Base-by-base conservation (phyloP, 2,797 vertebrate species). In the Poecilia gillii region DNA sequence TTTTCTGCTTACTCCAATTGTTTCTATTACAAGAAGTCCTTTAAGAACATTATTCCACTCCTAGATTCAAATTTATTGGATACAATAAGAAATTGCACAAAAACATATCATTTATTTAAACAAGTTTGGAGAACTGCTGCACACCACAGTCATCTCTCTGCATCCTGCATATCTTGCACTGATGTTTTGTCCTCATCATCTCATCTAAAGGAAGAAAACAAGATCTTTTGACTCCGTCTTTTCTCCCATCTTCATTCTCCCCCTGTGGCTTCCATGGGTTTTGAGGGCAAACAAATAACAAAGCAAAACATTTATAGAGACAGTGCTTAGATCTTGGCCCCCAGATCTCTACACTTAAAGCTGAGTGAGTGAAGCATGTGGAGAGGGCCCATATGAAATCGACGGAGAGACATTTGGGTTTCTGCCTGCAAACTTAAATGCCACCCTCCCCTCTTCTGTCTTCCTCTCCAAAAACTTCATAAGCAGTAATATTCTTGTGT, bases 301-400 rank as follows among this genome's bases (percentile, higher is more conserved):
- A 92, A 94, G 93, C 90, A 95, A 93, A 94, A 94, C 92, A 93
- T 94, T 93, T 91, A 92, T 94, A 91, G 89, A 94, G 85, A 93
- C 91, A 89, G 84, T 80, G 84, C 88, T 91, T 82, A 80, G 88
- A 91, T 91, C 85, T 88, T 78, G 89, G 88, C 89, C 92, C 91
- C 89, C 55, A 84, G 87, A 92, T 91, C 91, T 90, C 87, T 53
- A 75, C 86, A 87, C 90, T 92, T 90, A 85, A 87, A 88, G 87
- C 83, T 80, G 90, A 90, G 89, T 31, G 89, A 92, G 92, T 87
- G 91, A 88, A 92, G 93, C 93, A 90, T 92, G 90, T 39, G 84
- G 92, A 85, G 91, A 90, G 86, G 92, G 89, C 81, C 89, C 91
- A 90, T 91, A 83, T 88, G 82, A 92, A 80, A 89, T 64, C 81